These are phyloP conservation scores for Sphaeridia pumilis DNA, from an alignment of 2,888 invertebrate species.

Conservation along the genomic window DNA sequence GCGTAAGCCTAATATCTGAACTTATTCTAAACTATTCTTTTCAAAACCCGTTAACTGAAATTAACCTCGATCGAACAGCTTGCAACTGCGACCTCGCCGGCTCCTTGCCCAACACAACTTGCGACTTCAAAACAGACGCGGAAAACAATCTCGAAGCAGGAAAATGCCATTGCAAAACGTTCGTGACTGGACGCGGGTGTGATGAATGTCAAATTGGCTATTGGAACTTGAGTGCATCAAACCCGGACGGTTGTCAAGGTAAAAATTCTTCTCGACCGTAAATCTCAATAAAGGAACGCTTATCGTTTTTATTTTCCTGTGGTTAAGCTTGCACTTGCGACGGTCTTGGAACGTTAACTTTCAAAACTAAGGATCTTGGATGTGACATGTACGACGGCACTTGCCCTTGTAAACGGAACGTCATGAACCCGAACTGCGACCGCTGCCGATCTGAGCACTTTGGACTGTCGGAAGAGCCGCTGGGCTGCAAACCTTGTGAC, in stretches of 20 bases:
- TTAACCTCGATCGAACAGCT: constrained; percentile 43
- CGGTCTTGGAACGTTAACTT: constrained; percentile 71
- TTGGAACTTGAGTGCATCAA: constrained; percentile 74
- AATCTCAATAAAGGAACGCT: neutral
- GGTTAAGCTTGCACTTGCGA: constrained; percentile 72
- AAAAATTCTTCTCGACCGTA: constrained; percentile 24
- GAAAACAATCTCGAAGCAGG: constrained; percentile 73
- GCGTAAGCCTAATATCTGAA: constrained; percentile 52
- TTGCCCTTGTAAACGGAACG: constrained; percentile 91
- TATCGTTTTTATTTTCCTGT: neutral
- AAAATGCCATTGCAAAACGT: constrained; percentile 82
- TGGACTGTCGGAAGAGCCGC: constrained; percentile 78
- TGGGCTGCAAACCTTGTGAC: constrained; percentile 89
- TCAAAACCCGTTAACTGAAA: constrained; percentile 30
- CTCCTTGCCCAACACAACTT: constrained; percentile 80
- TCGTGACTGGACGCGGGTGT: constrained; percentile 80
- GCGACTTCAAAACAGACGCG: constrained; percentile 77
- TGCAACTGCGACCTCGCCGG: constrained; percentile 86
- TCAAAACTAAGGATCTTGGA: constrained; percentile 77
- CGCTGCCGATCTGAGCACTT: constrained; percentile 85
- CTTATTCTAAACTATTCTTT: constrained; percentile 14
- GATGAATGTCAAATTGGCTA: constrained; percentile 86
- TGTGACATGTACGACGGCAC: constrained; percentile 85
- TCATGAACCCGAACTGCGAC: constrained; percentile 89
- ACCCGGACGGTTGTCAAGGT: constrained; percentile 76